Evolutionary conservation across 2,888 invertebrate genomes (phyloP).

Genomic region (Drosophila rellima): DNA sequence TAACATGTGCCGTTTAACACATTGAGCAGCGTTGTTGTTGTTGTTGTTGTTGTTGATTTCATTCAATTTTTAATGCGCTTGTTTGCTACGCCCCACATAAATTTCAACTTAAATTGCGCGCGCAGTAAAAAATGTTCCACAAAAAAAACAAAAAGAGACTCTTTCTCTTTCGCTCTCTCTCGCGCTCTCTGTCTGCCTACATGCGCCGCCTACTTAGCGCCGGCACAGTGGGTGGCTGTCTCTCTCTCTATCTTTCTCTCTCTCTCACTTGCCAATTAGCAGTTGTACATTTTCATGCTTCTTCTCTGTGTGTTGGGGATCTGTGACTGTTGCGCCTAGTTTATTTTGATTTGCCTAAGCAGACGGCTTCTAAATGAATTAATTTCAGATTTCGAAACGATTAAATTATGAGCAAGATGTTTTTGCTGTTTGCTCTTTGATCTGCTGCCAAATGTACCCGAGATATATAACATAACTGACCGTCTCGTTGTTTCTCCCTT

Average conservation of each 20-base stretch:
- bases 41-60: slow-evolving; percentile 21
- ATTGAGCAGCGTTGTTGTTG: slow-evolving; percentile 64
- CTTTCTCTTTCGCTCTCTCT: not conserved
- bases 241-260: slow-evolving; percentile 16
- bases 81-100: slow-evolving; percentile 59
- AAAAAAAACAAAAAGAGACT: slow-evolving; percentile 17
- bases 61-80: slow-evolving; percentile 56
- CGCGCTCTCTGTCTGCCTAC: not conserved
- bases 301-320: slow-evolving; percentile 13
- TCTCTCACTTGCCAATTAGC: slow-evolving; percentile 69
- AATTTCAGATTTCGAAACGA: slow-evolving; percentile 79
- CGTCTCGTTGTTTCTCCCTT: not conserved
- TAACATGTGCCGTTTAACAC: slow-evolving; percentile 83
- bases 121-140: slow-evolving; percentile 68
- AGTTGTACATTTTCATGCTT: slow-evolving; percentile 15
- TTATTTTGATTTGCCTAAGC: slow-evolving; percentile 75
- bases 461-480: not conserved
- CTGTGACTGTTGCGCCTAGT: slow-evolving; percentile 49
- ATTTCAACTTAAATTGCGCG: slow-evolving; percentile 82
- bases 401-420: slow-evolving; percentile 78
- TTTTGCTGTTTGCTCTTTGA: slow-evolving; percentile 65
- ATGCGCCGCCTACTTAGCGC: slow-evolving; percentile 76
- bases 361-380: slow-evolving; percentile 74
- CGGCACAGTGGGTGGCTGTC: slow-evolving; percentile 69
- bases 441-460: slow-evolving; percentile 70